A percentile compares a stretch with the other conserved stretches of the same genome.
Evolutionary conservation across 2,113 vertebrate genomes (phyloP).

Genomic region (Neotragus pygmaeus): DNA sequence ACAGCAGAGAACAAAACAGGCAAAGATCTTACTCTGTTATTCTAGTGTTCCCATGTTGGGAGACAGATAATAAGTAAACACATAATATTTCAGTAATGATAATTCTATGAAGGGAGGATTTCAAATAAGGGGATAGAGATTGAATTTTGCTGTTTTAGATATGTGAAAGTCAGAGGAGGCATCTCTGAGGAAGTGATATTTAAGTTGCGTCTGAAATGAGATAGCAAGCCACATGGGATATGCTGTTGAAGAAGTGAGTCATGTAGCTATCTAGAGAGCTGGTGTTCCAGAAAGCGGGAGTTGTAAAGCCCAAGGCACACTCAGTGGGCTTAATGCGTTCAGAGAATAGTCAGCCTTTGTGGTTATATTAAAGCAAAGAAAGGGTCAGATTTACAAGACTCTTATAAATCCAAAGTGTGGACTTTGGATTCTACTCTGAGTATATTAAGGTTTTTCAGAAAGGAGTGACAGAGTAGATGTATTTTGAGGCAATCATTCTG

Average conservation of each 20-base stretch:
- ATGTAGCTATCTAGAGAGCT: background rate
- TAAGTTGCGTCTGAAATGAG: background rate
- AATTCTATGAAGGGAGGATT: background rate
- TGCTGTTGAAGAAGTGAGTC: background rate
- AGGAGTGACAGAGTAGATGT: background rate
- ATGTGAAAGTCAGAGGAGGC: background rate
- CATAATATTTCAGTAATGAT: background rate
- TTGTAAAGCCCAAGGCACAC: background rate
- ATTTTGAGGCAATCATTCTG: background rate
- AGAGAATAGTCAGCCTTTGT: background rate
- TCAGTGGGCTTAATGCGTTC: background rate
- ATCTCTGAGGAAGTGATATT: background rate
- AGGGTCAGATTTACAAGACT: background rate
- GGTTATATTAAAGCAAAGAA: background rate
- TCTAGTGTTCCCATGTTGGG: background rate
- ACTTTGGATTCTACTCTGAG: background rate
- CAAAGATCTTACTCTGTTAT: background rate
- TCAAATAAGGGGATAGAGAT: background rate
- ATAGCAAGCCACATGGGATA: background rate
- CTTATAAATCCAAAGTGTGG: background rate
- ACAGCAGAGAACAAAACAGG: background rate
- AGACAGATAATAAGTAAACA: background rate
- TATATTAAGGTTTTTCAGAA: background rate
- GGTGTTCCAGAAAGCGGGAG: background rate
- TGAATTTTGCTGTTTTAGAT: background rate